A percentile compares a stretch with the other conserved stretches of the same genome.
Evolutionary conservation across 2,888 invertebrate species (phyloP).

Genomic region (Gymnoscelis rufifasciata): DNA sequence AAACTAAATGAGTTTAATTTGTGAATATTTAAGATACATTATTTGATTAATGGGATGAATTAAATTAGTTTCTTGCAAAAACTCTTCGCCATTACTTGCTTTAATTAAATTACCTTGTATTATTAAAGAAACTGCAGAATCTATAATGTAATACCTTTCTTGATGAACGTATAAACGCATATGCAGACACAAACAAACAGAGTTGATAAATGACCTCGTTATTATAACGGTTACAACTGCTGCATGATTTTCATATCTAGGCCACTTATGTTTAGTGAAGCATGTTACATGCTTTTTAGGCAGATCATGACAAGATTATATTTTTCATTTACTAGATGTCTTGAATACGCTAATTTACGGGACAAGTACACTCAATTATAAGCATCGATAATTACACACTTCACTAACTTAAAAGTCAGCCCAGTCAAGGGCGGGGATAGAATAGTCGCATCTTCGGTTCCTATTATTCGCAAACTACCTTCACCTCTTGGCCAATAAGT

Average conservation of each 20-base stretch:
- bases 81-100: too few relatives aligned
- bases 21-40: neutral
- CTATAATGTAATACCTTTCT: slow-evolving; percentile 37
- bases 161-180: slow-evolving; percentile 42
- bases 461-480: slow-evolving; percentile 41
- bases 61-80: too few relatives aligned
- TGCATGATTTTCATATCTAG: slow-evolving; percentile 74
- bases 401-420: slow-evolving; percentile 39
- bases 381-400: slow-evolving; percentile 40
- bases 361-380: slow-evolving; percentile 22
- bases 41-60: too few relatives aligned
- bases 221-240: slow-evolving; percentile 70
- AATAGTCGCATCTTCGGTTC: slow-evolving; percentile 37
- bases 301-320: slow-evolving; percentile 50
- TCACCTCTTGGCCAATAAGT: slow-evolving; percentile 43
- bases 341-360: slow-evolving; percentile 17
- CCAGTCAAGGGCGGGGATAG: slow-evolving; percentile 47
- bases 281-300: slow-evolving; percentile 63
- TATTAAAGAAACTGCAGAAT: slow-evolving; percentile 1
- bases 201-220: slow-evolving; percentile 76
- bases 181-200: slow-evolving; percentile 63
- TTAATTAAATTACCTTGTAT: neutral
- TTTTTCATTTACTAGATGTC: slow-evolving; percentile 31
- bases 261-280: slow-evolving; percentile 65
- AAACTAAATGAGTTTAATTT: neutral